Evolutionary conservation across 2,113 vertebrate genomes (phyloP).

Genomic region (Lasiurus borealis): DNA sequence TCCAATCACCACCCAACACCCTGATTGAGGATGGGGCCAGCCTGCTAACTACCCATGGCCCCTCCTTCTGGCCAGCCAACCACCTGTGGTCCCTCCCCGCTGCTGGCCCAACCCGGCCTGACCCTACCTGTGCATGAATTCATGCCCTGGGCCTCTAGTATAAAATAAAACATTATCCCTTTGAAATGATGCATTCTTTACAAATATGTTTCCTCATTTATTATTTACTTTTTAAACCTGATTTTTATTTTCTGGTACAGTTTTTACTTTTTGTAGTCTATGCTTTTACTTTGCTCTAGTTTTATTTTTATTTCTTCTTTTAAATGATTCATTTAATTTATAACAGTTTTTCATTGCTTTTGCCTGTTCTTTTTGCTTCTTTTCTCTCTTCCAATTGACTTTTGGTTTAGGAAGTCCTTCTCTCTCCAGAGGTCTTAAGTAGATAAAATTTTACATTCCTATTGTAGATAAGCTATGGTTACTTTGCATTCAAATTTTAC

Average conservation of each 20-base stretch:
- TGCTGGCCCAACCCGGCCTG: too few relatives aligned
- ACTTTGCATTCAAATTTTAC: not conserved
- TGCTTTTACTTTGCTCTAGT: not conserved
- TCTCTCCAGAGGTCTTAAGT: not conserved
- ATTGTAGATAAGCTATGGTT: not conserved
- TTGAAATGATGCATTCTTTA: not conserved
- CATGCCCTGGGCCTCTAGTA: too few relatives aligned
- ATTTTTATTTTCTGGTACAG: not conserved
- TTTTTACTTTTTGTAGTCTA: not conserved
- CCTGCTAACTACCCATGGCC: too few relatives aligned
- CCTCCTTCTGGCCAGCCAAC: too few relatives aligned
- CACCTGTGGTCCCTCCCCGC: too few relatives aligned
- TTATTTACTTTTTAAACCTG: constrained; percentile 15
- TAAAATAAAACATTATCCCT: not conserved
- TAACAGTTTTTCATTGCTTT: not conserved
- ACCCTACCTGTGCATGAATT: too few relatives aligned
- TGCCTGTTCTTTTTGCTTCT: not conserved
- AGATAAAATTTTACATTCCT: not conserved
- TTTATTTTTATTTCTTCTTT: not conserved
- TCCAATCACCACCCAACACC: too few relatives aligned
- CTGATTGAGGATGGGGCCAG: too few relatives aligned
- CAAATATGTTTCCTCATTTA: not conserved
- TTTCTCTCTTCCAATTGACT: constrained; percentile 5
- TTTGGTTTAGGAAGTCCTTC: constrained; percentile 46
- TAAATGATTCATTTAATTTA: not conserved